Percentiles rank a stretch among this genome's conserved stretches.
These are phyloP conservation scores for Amphiduros pacificus DNA, from an alignment of 2,888 invertebrate genomes.

Conservation along the genomic window DNA sequence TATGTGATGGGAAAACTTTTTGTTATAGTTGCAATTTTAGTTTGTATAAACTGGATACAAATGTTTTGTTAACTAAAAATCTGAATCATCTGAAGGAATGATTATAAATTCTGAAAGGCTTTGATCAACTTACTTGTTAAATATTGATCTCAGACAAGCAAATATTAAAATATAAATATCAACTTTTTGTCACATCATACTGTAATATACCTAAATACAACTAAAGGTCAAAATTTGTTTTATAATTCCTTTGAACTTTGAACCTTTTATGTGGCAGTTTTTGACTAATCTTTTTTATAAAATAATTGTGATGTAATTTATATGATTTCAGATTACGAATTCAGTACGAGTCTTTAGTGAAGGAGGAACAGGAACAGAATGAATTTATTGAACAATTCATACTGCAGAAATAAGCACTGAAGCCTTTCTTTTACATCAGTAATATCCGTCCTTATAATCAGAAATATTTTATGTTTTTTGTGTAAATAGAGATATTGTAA, in stretches of 20 bases:
- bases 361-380: slow-evolving; percentile 54
- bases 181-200: not conserved
- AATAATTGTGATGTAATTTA: not conserved
- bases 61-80: no score
- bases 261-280: not conserved
- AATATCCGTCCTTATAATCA: no score
- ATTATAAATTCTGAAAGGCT: no score
- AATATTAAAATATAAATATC: not conserved
- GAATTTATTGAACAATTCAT: slow-evolving; percentile 58
- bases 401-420: slow-evolving; percentile 53
- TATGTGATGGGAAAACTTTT: no score
- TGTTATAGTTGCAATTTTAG: no score
- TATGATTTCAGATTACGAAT: slow-evolving; percentile 21
- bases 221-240: not conserved
- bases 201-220: not conserved
- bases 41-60: no score
- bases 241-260: not conserved
- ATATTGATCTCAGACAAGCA: not conserved
- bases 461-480: no score
- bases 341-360: slow-evolving; percentile 45
- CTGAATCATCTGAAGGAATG: no score
- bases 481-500: no score
- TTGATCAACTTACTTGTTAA: no score
- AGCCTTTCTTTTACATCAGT: no score
- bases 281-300: not conserved